Conservation (phyloP, 2,797 vertebrate genomes). For the Bucorvus abyssinicus region DNA sequence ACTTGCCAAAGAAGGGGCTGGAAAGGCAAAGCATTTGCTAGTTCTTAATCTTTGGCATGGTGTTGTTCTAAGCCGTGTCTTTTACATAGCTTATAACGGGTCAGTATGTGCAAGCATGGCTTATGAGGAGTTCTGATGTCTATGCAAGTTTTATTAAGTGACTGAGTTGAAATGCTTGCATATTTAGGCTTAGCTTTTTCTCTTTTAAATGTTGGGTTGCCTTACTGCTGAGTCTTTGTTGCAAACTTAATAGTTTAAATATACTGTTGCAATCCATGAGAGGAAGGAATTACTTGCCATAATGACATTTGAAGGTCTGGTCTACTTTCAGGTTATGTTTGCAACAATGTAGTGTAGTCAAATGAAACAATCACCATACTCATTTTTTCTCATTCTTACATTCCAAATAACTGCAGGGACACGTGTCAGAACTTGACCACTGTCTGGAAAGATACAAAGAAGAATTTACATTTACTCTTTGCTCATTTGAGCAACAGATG, state of each 20-base stretch:
- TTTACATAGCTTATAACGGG: neutral
- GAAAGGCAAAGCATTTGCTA: neutral
- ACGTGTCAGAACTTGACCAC: neutral
- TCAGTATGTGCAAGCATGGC: neutral
- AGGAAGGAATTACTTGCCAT: neutral
- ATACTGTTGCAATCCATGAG: neutral
- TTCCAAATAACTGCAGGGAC: neutral
- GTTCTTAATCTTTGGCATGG: neutral
- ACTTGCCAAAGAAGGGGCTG: neutral
- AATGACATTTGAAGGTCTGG: neutral
- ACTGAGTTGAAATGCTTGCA: neutral
- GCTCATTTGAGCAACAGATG: neutral
- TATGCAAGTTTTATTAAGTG: neutral
- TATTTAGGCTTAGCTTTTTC: neutral
- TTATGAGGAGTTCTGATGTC: neutral
- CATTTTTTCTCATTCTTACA: neutral
- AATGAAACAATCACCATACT: neutral
- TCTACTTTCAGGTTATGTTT: neutral
- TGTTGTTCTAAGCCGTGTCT: neutral
- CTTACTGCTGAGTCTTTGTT: neutral
- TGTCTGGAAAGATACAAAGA: neutral
- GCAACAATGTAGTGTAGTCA: neutral
- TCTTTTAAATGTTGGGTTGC: neutral
- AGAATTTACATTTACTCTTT: neutral
- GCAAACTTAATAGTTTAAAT: neutral